phyloP scores from a whole-genome alignment of 2,888 invertebrate species.

The Epirrita christyi region DNA sequence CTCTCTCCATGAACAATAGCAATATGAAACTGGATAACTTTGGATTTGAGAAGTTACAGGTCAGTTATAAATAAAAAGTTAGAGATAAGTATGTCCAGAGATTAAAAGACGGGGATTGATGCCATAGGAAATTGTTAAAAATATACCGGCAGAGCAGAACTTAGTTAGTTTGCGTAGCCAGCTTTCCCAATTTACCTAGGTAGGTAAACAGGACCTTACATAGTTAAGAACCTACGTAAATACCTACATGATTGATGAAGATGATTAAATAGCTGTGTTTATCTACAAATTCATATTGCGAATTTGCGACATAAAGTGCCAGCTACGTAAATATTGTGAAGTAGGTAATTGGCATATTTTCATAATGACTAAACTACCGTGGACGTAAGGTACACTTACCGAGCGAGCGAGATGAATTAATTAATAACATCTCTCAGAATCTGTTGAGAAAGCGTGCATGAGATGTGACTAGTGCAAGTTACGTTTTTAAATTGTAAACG shows the following conservation, averaged over 20 bases:
- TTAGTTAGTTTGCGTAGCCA: too few relatives aligned
- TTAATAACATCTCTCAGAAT: constrained; percentile 6
- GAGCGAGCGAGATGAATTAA: too few relatives aligned
- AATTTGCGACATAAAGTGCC: not conserved
- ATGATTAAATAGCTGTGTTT: too few relatives aligned
- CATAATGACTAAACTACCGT: too few relatives aligned
- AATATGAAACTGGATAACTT: constrained; percentile 80
- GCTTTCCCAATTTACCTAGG: too few relatives aligned
- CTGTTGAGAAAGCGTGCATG: constrained; percentile 12
- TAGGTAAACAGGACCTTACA: too few relatives aligned
- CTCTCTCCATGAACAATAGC: constrained; percentile 45
- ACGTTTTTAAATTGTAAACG: too few relatives aligned
- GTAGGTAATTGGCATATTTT: not conserved
- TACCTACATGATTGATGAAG: not conserved
- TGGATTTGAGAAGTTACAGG: constrained; percentile 80
- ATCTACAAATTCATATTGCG: too few relatives aligned
- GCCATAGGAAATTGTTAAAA: too few relatives aligned
- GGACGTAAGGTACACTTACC: too few relatives aligned
- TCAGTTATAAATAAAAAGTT: constrained; percentile 37
- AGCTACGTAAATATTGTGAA: not conserved
- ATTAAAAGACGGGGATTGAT: too few relatives aligned
- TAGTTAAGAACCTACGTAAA: not conserved
- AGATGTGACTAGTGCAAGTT: constrained; percentile 8
- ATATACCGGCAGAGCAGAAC: too few relatives aligned
- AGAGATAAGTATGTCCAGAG: not conserved